Evolutionary conservation across 2,888 invertebrate species (phyloP).

Genomic region (Mythimna pallens): DNA sequence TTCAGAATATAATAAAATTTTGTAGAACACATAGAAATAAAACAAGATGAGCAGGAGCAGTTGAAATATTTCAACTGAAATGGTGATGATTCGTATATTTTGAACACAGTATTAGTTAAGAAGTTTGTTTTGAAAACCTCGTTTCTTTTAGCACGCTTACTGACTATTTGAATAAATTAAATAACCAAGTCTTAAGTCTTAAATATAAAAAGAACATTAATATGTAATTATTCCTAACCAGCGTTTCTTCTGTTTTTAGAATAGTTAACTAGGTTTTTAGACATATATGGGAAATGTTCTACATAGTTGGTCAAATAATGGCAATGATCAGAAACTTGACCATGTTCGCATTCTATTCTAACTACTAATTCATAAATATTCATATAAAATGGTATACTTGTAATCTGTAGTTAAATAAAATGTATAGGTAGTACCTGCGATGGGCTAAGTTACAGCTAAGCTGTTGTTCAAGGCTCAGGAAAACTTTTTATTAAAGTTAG

Average conservation of each 20-base stretch:
- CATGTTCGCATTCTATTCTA: constrained; percentile 38
- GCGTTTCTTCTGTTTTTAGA: constrained; percentile 10
- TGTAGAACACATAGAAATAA: not conserved
- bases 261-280: not conserved
- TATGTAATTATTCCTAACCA: not conserved
- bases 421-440: not conserved
- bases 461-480: not conserved
- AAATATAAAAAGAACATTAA: not conserved
- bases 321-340: constrained; percentile 38
- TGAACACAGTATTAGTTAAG: not conserved
- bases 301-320: constrained; percentile 24
- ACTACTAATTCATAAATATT: constrained; percentile 26
- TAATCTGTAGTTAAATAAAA: constrained; percentile 5
- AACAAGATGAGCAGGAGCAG: not conserved
- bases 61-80: not conserved
- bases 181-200: not conserved
- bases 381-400: not conserved
- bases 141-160: constrained; percentile 6
- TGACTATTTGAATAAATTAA: constrained; percentile 22
- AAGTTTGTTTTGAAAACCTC: constrained; percentile 5
- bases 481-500: not conserved
- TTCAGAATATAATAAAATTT: not conserved
- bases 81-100: not conserved
- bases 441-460: not conserved
- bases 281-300: constrained; percentile 17